Evolutionary conservation across 2,113 vertebrate genomes (phyloP).

Genomic region (Balaeniceps rex): DNA sequence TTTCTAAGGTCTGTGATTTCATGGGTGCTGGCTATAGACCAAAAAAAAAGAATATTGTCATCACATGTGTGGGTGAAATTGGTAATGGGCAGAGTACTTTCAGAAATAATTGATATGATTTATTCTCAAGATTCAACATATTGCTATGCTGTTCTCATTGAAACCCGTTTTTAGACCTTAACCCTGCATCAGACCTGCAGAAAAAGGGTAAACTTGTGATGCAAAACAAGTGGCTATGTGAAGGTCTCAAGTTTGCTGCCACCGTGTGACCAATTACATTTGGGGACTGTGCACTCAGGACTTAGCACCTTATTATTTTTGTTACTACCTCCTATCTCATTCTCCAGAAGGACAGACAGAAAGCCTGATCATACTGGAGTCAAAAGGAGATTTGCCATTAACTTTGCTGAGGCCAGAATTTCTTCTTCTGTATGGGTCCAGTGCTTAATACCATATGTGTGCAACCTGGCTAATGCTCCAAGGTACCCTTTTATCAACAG

Average conservation of each 20-base stretch:
- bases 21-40: not conserved
- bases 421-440: not conserved
- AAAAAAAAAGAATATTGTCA: not conserved
- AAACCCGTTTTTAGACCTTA: not conserved
- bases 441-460: not conserved
- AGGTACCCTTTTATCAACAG: not conserved
- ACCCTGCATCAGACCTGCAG: not conserved
- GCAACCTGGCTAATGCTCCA: not conserved
- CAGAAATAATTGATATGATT: not conserved
- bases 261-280: not conserved
- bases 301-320: not conserved
- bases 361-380: not conserved
- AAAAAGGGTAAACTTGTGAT: not conserved
- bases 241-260: not conserved
- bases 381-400: not conserved
- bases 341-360: not conserved
- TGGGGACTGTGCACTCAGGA: not conserved
- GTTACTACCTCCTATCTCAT: not conserved
- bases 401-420: not conserved
- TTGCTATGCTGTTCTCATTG: not conserved
- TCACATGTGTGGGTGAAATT: not conserved
- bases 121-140: not conserved
- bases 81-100: not conserved
- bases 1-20: not conserved
- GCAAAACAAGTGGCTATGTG: not conserved